These are phyloP conservation scores for Nephila pilipes DNA, from an alignment of 1,140 invertebrate species.

Conservation along the genomic window DNA sequence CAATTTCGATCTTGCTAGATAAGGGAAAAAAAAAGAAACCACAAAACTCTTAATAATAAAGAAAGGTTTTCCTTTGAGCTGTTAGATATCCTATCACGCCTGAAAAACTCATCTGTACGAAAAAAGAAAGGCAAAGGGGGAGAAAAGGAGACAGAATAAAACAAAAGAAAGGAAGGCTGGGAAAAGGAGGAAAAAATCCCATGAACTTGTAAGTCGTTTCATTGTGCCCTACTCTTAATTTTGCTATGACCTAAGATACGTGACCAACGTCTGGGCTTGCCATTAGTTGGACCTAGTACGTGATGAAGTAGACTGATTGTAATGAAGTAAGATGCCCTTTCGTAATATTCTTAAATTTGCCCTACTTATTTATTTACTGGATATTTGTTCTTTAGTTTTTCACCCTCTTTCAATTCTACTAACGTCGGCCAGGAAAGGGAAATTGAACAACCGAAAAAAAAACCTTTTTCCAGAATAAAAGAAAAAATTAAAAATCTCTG, in stretches of 20 bases:
- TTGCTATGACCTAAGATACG: conserved; percentile 54
- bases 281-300: conserved; percentile 52
- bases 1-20: conserved; percentile 31
- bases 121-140: neutral
- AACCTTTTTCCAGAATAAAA: neutral
- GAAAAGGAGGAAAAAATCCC: conserved; percentile 21
- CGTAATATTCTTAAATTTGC: conserved; percentile 60
- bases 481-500: neutral
- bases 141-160: neutral
- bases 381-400: conserved; percentile 48
- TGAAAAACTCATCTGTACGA: conserved; percentile 30
- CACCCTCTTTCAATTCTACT: conserved; percentile 30
- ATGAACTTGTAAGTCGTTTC: conserved; percentile 50
- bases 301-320: conserved; percentile 61
- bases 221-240: conserved; percentile 63
- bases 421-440: neutral
- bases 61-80: conserved; percentile 35
- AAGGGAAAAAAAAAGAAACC: neutral
- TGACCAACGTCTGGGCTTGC: conserved; percentile 43
- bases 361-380: conserved; percentile 61
- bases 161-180: neutral
- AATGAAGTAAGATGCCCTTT: conserved; percentile 49
- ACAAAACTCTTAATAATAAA: conserved; percentile 41
- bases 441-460: conserved; percentile 6
- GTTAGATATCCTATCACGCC: conserved; percentile 33